phyloP scores from a whole-genome alignment of 1,140 invertebrate species.

The Wiebesia pumilae region DNA sequence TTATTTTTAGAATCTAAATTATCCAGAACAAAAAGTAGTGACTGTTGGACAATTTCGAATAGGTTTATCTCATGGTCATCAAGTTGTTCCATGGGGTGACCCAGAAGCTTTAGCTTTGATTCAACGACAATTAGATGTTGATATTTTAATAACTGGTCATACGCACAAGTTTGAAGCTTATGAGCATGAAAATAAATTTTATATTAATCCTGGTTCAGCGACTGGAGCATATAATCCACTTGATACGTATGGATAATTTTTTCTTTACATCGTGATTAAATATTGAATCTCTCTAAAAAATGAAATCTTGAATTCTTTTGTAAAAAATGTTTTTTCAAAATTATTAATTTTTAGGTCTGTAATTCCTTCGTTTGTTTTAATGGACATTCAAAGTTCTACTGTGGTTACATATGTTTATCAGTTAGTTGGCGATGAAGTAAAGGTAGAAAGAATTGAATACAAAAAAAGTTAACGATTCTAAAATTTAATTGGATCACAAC shows the following conservation, averaged over 20 bases:
- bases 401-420: slow-evolving; percentile 99
- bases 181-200: slow-evolving; percentile 99
- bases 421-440: slow-evolving; percentile 97
- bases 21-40: slow-evolving; percentile 99
- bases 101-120: slow-evolving; percentile 93
- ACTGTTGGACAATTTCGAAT: slow-evolving; percentile 99
- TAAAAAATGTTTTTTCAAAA: not conserved
- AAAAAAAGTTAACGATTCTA: slow-evolving; percentile 84
- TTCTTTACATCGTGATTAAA: too few relatives aligned
- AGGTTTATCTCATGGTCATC: slow-evolving; percentile 97
- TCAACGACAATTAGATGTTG: slow-evolving; percentile 97
- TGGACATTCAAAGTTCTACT: slow-evolving; percentile 98
- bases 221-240: slow-evolving; percentile 97
- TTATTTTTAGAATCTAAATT: slow-evolving; percentile 87
- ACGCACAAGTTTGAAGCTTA: slow-evolving; percentile 99
- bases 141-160: slow-evolving; percentile 98
- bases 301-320: not conserved
- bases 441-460: slow-evolving; percentile 99
- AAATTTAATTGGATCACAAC: not conserved
- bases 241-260: slow-evolving; percentile 82
- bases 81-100: slow-evolving; percentile 98
- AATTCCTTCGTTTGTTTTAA: slow-evolving; percentile 97
- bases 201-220: slow-evolving; percentile 99
- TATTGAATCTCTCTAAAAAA: too few relatives aligned
- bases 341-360: slow-evolving; percentile 82